Evolutionary conservation across 2,113 vertebrate genomes (phyloP).

Genomic region (Mesocricetus auratus): DNA sequence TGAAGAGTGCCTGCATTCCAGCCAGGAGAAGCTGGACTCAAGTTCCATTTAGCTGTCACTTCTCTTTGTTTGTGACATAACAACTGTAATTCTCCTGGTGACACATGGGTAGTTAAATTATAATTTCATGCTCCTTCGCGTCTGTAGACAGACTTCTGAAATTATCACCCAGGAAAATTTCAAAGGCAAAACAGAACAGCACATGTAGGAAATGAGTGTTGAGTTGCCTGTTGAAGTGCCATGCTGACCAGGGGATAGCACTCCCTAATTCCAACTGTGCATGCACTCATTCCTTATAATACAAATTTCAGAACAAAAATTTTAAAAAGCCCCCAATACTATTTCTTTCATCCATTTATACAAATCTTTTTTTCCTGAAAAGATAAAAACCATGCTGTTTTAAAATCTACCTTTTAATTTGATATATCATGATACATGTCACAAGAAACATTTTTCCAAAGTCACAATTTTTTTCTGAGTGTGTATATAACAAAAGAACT

Average conservation of each 20-base stretch:
- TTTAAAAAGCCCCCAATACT: background rate
- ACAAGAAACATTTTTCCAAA: slow-evolving; percentile 46
- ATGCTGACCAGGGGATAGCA: background rate
- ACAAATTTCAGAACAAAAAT: slow-evolving; percentile 35
- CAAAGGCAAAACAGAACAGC: slow-evolving; percentile 40
- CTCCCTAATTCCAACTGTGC: background rate
- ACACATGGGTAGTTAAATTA: slow-evolving; percentile 60
- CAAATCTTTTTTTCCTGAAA: background rate
- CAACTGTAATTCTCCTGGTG: background rate
- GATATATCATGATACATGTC: background rate
- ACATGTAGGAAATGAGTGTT: background rate
- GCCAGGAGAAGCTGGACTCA: background rate
- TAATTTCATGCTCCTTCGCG: background rate
- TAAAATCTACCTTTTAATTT: background rate
- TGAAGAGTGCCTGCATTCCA: slow-evolving; percentile 8
- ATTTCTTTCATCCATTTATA: slow-evolving; percentile 7
- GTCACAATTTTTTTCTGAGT: background rate
- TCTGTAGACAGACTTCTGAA: slow-evolving; percentile 47
- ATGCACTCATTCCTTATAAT: background rate
- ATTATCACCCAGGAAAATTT: slow-evolving; percentile 50
- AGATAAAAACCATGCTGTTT: slow-evolving; percentile 12
- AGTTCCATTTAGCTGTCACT: background rate
- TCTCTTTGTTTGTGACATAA: slow-evolving; percentile 26
- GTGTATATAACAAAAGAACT: background rate
- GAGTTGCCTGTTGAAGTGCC: background rate